Evolutionary conservation across 2,797 vertebrate genomes (phyloP), one percentile per base, ranked within the genome.

Genomic region (Peromyscus aztecus): DNA sequence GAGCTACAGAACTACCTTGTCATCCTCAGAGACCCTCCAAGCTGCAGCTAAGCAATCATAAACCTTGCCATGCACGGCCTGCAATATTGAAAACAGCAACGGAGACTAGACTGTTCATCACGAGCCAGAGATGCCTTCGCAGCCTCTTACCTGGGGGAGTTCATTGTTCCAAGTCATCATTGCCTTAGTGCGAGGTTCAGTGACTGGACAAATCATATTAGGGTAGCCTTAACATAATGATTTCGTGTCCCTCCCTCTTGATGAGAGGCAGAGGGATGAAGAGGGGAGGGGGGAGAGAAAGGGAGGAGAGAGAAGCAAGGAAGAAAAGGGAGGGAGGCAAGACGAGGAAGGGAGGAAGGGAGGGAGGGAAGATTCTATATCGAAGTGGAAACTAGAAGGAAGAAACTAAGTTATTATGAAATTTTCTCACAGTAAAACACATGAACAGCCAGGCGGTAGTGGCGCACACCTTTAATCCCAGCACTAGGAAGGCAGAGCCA

Each of bases 291-390:
- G 4, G 37, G 37, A n/a, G 14, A 4, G 17, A 21, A 63, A 3
- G 16, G 34, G 16, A 12, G 4, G 16, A 27, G 9, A 1, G 4
- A 3, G 24, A 14, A 3, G 11, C 2, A 4, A 14, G 7, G 7
- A 11, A 12, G 3, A 52, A 12, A 16, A 46, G 11, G 21, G 12
- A 17, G 2, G 37, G 4, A 49, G 13, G 23, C 31, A 17, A 31
- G 52, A 16, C 14, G 52, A 16, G 52, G 52, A 55, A 49, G 13
- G 23, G 31, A 17, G 31, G 52, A 14, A 52, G 52, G 13, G 52
- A 14, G 52, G 11, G 17, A 10, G 3, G 11, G 57, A 29, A 17
- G 52, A 31, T 23, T 83, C 31, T 59, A 52, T 46, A 49, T 14
- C 23, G 24, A 76, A 89, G 19, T 27, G 2, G 65, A 95, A 90